Conservation (phyloP, 2,797 vertebrate species). For the Sebastes minor region DNA sequence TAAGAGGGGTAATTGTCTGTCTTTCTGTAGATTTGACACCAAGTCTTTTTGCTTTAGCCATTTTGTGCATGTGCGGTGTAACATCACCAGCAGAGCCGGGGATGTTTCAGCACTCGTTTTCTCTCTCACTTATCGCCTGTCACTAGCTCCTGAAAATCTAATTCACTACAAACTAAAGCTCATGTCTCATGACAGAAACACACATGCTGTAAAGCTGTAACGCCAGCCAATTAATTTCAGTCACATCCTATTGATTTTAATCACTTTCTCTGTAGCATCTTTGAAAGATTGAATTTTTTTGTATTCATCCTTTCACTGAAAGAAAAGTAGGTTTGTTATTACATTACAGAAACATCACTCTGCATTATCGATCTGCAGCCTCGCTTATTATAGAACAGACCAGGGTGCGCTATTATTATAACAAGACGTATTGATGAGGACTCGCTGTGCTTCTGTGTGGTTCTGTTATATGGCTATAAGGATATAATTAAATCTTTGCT, state of each 20-base stretch:
- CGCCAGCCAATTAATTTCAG: slow-evolving; percentile 19
- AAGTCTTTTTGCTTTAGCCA: slow-evolving; percentile 5
- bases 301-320: neutral
- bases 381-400: slow-evolving; percentile 47
- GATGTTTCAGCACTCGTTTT: slow-evolving; percentile 7
- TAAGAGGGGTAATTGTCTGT: slow-evolving; percentile 60
- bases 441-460: neutral
- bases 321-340: slow-evolving; percentile 34
- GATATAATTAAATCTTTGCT: slow-evolving; percentile 15
- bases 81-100: slow-evolving; percentile 1
- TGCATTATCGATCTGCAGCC: slow-evolving; percentile 55
- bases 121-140: slow-evolving; percentile 23
- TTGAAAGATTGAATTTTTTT: slow-evolving; percentile 32
- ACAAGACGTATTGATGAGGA: slow-evolving; percentile 19
- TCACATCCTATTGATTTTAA: slow-evolving; percentile 46
- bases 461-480: slow-evolving; percentile 2
- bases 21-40: slow-evolving; percentile 26
- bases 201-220: slow-evolving; percentile 31
- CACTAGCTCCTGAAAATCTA: slow-evolving; percentile 41
- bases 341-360: slow-evolving; percentile 47
- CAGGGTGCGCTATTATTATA: slow-evolving; percentile 36
- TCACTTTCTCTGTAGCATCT: slow-evolving; percentile 13
- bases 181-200: slow-evolving; percentile 26
- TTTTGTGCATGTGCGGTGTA: slow-evolving; percentile 13
- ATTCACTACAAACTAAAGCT: slow-evolving; percentile 32